Evolutionary conservation across 2,797 vertebrate species (phyloP).

Genomic region (Menidia menidia): DNA sequence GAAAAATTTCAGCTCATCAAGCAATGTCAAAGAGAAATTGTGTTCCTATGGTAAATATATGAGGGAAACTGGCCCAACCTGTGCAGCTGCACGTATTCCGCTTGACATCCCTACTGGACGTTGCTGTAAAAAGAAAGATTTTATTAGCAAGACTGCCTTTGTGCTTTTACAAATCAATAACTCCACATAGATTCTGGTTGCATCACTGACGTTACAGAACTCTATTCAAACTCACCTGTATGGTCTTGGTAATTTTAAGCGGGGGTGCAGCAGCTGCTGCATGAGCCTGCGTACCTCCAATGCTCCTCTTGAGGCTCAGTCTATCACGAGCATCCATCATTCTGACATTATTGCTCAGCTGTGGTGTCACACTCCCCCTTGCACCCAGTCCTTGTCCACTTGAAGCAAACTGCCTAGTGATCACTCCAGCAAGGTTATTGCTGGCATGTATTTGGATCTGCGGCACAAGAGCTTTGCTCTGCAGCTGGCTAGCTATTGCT

Average conservation of each 20-base stretch:
- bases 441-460: slow-evolving; percentile 80
- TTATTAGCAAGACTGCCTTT: background rate
- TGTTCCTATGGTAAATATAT: background rate
- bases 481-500: slow-evolving; percentile 54
- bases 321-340: slow-evolving; percentile 93
- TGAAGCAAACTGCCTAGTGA: slow-evolving; percentile 66
- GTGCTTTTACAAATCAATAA: background rate
- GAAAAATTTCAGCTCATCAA: background rate
- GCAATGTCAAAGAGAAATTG: background rate
- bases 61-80: slow-evolving; percentile 56
- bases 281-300: slow-evolving; percentile 79
- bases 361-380: slow-evolving; percentile 56
- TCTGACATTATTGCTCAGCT: slow-evolving; percentile 81
- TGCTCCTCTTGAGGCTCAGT: slow-evolving; percentile 91
- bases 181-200: background rate
- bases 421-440: slow-evolving; percentile 50
- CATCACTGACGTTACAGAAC: background rate
- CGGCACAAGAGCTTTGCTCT: slow-evolving; percentile 65
- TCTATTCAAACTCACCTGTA: slow-evolving; percentile 84
- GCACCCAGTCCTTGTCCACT: slow-evolving; percentile 65
- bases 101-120: slow-evolving; percentile 76
- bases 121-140: slow-evolving; percentile 71
- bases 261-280: slow-evolving; percentile 76
- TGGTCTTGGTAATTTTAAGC: slow-evolving; percentile 97
- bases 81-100: slow-evolving; percentile 70